Base-by-base conservation (phyloP, 2,888 invertebrate genomes). In the Aphidius colemani region DNA sequence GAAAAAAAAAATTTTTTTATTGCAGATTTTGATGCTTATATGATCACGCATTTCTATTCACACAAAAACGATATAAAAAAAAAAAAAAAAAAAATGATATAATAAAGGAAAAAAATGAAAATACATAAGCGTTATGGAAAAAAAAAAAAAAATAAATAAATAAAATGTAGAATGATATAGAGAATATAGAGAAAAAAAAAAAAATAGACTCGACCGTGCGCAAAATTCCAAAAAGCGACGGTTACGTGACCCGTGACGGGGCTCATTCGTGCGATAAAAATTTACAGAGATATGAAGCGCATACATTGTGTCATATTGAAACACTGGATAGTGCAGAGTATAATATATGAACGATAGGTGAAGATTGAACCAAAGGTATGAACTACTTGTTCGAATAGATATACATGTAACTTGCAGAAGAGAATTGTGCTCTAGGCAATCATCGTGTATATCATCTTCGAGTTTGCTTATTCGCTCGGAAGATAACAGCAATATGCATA, bases 171-270 rank as follows among this genome's bases (percentile, higher is more conserved):
- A 30, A 30, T 30, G 30, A 30, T 30, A 30, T 30, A 30, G 30
- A 30, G 5, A 30, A 30, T 30, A 30, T 30, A 30, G 13, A 18
- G 55, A 48, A 30, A 46, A 30, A 46, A 46, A 10, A 30, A 46
- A 57, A 46, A 57, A 57, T 57, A 57, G 46, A 57, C 30, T 46
- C 67, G 69, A 69, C 67, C 66, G 69, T 69, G 69, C 69, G 69
- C 67, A 69, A 69, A 69, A 69, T 69, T 69, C 66, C 64, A 65
- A 69, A 69, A 67, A 69, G 69, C 67, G 64, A 66, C 66, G 67
- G 67, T 30, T 66, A 69, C 69, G 67, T 69, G 69, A 69, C 69
- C 69, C 69, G 69, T 67, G 67, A 45, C 45, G 45, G 46, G 56
- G 56, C 5, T 30, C 56, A 57, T 57, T 57, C 56, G 45, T 57